phyloP scores from a whole-genome alignment of 2,113 vertebrate genomes.

The Phyllostomus hastatus region DNA sequence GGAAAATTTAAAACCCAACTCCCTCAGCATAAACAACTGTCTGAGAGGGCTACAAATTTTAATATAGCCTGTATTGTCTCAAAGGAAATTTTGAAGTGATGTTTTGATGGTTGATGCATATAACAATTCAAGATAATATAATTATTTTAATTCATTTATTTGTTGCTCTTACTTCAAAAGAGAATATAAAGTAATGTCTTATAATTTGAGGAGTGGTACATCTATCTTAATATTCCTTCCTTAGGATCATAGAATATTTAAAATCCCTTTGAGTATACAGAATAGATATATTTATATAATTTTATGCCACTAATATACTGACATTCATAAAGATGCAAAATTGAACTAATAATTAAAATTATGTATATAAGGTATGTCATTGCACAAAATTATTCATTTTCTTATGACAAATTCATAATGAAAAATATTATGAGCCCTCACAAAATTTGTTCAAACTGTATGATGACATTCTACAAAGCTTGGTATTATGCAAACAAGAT shows the following conservation, averaged over 20 bases:
- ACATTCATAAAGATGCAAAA: constrained; percentile 13
- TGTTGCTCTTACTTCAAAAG: background rate
- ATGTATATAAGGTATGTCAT: background rate
- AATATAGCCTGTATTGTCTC: background rate
- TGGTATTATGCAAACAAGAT: background rate
- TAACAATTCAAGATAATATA: background rate
- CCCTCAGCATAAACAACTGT: background rate
- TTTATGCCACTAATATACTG: background rate
- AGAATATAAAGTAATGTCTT: background rate
- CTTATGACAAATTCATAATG: background rate
- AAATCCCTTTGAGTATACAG: background rate
- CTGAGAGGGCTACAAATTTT: background rate
- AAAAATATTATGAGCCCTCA: background rate
- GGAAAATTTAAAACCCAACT: constrained; percentile 30
- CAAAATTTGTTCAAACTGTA: background rate
- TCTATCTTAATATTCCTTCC: background rate
- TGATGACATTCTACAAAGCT: background rate
- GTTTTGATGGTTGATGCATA: background rate
- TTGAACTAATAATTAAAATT: background rate
- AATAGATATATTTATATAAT: background rate
- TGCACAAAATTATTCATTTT: background rate
- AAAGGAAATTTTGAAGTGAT: constrained; percentile 16
- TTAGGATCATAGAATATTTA: background rate
- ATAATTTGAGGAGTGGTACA: background rate
- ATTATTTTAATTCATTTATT: constrained; percentile 17